These are phyloP conservation scores for Egretta garzetta DNA, from an alignment of 2,113 vertebrate species.

Conservation along the genomic window DNA sequence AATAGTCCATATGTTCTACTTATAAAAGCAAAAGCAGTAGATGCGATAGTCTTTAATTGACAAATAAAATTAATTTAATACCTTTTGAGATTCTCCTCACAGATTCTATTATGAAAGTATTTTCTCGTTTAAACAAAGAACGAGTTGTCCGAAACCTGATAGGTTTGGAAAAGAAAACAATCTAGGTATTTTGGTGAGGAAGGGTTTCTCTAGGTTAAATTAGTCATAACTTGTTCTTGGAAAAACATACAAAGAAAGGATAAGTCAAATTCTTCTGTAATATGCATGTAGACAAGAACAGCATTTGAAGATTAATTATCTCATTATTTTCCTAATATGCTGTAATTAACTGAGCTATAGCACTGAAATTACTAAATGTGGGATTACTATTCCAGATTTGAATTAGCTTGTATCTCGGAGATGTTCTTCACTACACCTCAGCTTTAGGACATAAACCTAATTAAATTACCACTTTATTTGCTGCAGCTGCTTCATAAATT, in stretches of 20 bases:
- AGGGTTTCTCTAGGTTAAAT: conserved; percentile 69
- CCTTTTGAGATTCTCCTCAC: conserved; percentile 21
- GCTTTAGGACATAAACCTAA: conserved; percentile 54
- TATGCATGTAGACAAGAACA: conserved; percentile 52
- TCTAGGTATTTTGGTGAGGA: conserved; percentile 51
- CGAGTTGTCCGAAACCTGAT: conserved; percentile 51
- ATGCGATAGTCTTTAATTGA: neutral
- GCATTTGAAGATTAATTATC: conserved; percentile 73
- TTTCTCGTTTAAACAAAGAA: conserved; percentile 64
- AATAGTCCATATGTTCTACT: neutral
- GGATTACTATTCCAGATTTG: conserved; percentile 56
- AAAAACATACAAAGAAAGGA: conserved; percentile 68
- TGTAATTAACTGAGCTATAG: conserved; percentile 67
- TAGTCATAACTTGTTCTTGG: conserved; percentile 77
- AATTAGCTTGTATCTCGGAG: conserved; percentile 49
- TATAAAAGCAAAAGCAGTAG: neutral
- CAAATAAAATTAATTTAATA: conserved; percentile 25
- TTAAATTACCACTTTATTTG: conserved; percentile 68
- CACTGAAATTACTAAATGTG: conserved; percentile 70
- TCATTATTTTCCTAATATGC: conserved; percentile 72
- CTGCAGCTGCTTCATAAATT: conserved; percentile 55
- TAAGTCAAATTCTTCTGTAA: conserved; percentile 70
- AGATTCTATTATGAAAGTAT: conserved; percentile 52
- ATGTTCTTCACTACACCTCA: conserved; percentile 54
- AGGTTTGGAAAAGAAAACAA: conserved; percentile 48